phyloP scores from a whole-genome alignment of 2,888 invertebrate genomes.

The Synanthedon andrenaeformis region DNA sequence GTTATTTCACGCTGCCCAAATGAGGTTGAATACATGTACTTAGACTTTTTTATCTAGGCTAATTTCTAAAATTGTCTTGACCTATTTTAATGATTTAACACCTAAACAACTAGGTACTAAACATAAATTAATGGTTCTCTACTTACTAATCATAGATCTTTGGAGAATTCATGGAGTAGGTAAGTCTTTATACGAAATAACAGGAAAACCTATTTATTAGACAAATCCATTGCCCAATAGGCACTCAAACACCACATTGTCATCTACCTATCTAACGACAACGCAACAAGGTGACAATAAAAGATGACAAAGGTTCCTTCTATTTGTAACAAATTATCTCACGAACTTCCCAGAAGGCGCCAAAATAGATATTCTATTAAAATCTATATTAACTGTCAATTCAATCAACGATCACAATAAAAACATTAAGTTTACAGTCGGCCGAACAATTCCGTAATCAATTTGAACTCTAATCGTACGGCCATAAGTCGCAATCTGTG shows the following conservation, averaged over 20 bases:
- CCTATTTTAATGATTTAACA: too few species aligned
- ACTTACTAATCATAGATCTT: too few species aligned
- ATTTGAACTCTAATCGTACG: not conserved
- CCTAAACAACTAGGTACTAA: too few species aligned
- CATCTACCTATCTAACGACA: not conserved
- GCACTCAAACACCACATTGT: not conserved
- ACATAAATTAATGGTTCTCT: too few species aligned
- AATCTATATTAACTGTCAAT: conserved; percentile 22
- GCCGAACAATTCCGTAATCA: not conserved
- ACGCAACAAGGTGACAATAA: not conserved
- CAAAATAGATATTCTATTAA: conserved; percentile 37
- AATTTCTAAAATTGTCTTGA: too few species aligned
- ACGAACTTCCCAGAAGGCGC: conserved; percentile 45
- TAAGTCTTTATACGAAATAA: not conserved
- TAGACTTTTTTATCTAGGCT: too few species aligned
- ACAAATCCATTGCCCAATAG: not conserved
- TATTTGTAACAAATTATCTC: conserved; percentile 55
- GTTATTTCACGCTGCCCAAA: too few species aligned
- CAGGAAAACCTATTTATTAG: not conserved
- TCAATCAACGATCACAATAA: conserved; percentile 6
- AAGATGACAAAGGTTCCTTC: conserved; percentile 19
- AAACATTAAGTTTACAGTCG: not conserved
- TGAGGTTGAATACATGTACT: too few species aligned
- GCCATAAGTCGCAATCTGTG: not conserved
- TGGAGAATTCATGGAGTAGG: too few species aligned